These are phyloP conservation scores for Catagonus wagneri DNA, from an alignment of 2,113 vertebrate species.

Conservation along the genomic window DNA sequence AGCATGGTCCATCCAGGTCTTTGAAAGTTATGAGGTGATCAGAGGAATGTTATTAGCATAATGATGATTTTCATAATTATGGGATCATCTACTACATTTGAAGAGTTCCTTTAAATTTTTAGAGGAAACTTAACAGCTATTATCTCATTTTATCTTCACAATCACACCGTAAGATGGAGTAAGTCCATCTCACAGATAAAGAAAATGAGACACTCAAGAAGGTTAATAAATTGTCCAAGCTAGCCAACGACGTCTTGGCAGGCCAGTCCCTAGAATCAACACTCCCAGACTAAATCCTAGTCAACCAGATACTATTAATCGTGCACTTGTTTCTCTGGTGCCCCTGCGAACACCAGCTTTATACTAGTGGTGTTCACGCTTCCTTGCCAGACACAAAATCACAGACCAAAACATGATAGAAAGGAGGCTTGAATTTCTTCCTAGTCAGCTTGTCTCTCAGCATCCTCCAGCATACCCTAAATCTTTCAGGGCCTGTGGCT, in stretches of 20 bases:
- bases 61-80: constrained; percentile 47
- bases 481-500: constrained; percentile 41
- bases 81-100: constrained; percentile 36
- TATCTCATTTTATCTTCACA: constrained; percentile 66
- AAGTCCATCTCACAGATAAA: constrained; percentile 57
- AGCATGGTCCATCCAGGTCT: neutral
- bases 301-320: constrained; percentile 20
- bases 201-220: constrained; percentile 37
- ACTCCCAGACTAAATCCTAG: neutral
- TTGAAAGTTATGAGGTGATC: constrained; percentile 61
- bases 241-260: constrained; percentile 28
- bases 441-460: neutral
- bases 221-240: constrained; percentile 33
- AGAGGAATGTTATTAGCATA: constrained; percentile 47
- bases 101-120: constrained; percentile 66
- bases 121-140: constrained; percentile 32
- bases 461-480: constrained; percentile 43
- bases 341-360: neutral
- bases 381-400: neutral
- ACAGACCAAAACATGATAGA: neutral
- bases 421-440: neutral
- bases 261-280: neutral
- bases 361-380: neutral
- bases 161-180: constrained; percentile 17
- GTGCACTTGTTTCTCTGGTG: neutral